phyloP scores from a whole-genome alignment of 2,113 vertebrate species.

The Vidua macroura region DNA sequence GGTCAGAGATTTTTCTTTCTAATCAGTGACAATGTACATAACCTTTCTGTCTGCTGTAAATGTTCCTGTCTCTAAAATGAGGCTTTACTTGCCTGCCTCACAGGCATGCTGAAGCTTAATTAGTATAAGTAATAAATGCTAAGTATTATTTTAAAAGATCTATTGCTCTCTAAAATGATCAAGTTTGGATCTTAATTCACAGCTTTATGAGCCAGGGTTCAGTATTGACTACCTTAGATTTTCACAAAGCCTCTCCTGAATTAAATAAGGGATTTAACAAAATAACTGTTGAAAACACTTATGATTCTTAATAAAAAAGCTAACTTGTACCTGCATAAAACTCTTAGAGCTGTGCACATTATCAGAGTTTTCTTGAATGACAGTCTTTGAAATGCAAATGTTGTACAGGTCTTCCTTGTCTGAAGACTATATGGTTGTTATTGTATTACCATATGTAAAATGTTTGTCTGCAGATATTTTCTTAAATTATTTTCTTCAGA shows the following conservation, averaged over 20 bases:
- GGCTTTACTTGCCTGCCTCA: conserved; percentile 23
- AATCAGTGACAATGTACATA: conserved; percentile 29
- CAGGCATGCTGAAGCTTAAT: conserved; percentile 40
- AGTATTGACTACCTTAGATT: background rate
- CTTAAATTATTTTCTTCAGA: background rate
- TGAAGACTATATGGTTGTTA: conserved; percentile 24
- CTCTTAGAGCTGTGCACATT: background rate
- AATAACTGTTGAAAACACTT: conserved; percentile 3
- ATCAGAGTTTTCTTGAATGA: background rate
- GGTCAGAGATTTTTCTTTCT: conserved; percentile 43
- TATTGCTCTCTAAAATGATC: background rate
- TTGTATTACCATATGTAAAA: conserved; percentile 23
- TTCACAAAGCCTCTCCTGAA: background rate
- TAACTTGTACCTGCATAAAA: background rate
- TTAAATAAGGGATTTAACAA: conserved; percentile 40
- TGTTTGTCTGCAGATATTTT: conserved; percentile 24
- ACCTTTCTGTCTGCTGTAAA: conserved; percentile 42
- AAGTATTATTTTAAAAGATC: conserved; percentile 31
- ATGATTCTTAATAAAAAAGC: background rate
- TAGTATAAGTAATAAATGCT: conserved; percentile 24
- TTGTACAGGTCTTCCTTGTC: background rate
- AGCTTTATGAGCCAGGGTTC: background rate
- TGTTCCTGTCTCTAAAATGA: conserved; percentile 35
- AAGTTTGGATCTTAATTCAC: conserved; percentile 12
- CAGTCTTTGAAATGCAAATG: conserved; percentile 50